These are phyloP conservation scores for Horisme vitalbata DNA, from an alignment of 2,888 invertebrate species.

Conservation along the genomic window DNA sequence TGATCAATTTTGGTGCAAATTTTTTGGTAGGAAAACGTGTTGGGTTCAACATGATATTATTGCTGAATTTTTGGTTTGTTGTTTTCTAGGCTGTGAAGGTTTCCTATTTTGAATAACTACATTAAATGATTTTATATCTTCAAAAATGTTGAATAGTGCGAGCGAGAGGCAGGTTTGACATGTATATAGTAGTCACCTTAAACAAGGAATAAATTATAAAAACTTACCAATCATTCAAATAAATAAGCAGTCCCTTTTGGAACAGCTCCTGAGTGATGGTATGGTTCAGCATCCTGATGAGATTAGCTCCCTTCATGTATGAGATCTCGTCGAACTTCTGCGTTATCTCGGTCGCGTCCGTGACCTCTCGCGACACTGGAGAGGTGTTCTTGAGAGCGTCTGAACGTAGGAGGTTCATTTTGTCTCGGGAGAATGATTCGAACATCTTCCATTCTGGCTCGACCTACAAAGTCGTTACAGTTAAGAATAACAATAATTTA, in stretches of 20 bases:
- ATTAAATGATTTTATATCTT: no score
- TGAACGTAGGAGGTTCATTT: slow-evolving; percentile 77
- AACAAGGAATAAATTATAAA: no score
- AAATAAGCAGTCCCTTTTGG: slow-evolving; percentile 75
- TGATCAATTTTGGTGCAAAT: no score
- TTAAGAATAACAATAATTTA: no score
- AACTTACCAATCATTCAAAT: slow-evolving; percentile 81
- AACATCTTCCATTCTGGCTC: slow-evolving; percentile 82
- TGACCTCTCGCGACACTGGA: slow-evolving; percentile 77
- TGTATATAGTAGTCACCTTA: no score
- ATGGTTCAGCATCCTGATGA: slow-evolving; percentile 84
- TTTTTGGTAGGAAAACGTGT: no score
- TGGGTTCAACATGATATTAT: no score
- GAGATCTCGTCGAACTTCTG: slow-evolving; percentile 84
- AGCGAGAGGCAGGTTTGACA: no score
- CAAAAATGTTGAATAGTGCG: no score
- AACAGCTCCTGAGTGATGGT: slow-evolving; percentile 79
- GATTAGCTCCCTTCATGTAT: slow-evolving; percentile 81
- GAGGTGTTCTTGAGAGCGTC: slow-evolving; percentile 82
- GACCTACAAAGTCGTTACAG: slow-evolving; percentile 71
- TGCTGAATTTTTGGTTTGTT: no score
- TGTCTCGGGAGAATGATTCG: slow-evolving; percentile 78
- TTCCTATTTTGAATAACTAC: no score
- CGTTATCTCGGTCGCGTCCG: slow-evolving; percentile 80
- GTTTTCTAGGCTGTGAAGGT: no score